Conservation (phyloP, 2,797 vertebrate species). For the Picus viridis region DNA sequence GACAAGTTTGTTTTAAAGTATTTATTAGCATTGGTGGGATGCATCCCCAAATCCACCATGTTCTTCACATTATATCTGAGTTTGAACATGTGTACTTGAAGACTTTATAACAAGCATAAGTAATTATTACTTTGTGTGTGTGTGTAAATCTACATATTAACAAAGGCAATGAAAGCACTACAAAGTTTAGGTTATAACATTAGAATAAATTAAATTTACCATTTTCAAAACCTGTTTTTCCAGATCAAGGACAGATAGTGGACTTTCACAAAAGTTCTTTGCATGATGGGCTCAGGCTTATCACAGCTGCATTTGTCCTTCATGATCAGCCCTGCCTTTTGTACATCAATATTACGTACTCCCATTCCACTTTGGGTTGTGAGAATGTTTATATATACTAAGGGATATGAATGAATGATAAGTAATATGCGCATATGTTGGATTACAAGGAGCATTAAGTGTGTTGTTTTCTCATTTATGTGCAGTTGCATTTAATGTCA, state of each 20-base stretch:
- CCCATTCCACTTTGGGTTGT: neutral
- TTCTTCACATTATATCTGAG: neutral
- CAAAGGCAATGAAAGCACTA: neutral
- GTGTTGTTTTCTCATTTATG: neutral
- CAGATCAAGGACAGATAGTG: neutral
- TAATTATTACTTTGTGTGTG: neutral
- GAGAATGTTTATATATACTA: neutral
- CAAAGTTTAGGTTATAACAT: neutral
- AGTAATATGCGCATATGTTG: neutral
- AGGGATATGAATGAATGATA: neutral
- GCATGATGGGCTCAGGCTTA: neutral
- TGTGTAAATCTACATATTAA: neutral
- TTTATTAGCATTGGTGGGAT: neutral
- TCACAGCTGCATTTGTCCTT: neutral
- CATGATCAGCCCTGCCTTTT: neutral
- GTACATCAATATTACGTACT: accelerated
- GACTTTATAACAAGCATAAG: neutral
- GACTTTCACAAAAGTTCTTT: neutral
- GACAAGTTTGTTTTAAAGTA: neutral
- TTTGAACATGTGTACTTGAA: neutral
- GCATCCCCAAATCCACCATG: neutral
- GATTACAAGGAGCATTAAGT: neutral
- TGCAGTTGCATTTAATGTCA: neutral
- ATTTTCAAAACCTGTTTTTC: neutral
- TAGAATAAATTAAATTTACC: neutral